Base-by-base conservation (phyloP, 2,888 invertebrate genomes). In the Drosophila neoperkinsi region DNA sequence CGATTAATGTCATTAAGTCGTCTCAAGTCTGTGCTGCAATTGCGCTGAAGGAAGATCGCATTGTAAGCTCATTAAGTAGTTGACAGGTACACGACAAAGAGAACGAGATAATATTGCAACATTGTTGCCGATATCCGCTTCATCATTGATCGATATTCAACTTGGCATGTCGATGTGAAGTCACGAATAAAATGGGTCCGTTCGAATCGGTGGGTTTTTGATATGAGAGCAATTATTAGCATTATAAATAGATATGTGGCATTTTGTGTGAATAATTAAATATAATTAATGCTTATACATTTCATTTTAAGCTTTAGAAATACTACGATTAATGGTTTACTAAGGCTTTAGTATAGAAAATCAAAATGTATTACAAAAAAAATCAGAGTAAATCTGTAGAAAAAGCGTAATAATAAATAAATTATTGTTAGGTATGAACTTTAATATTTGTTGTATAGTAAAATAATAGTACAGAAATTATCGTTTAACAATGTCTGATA, bases 1-100 rank as follows among this genome's bases (percentile, higher is more conserved):
- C 68, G 81, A 71, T 86, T 74, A 81, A 21, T 56, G 71, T 84
- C 74, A 80, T 84, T 82, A 84, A 84, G 81, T 78, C 57, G 65
- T 9, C 57, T 41, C 58, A 56, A 63, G 36, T 63, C 49, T 51
- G 25, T 16, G 52, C 10, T 34, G 21, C 33, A 53, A 53, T 53
- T 21, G 16, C 34, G 18, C 28, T 2, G n/a, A 34, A 69, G 67
- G 51, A 51, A 64, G 57, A 61, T 61, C 77, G 21, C 64, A 72
- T 68, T 81, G 68, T 79, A 86, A 84, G 87, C 84, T 82, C 63
- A 59, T 84, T 84, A 78, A 46, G 38, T 46, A 46, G 74, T 60
- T 77, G 84, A 71, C 79, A 77, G 57, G 46, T 51, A 78, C 79
- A 79, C 52, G 62, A 68, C 65, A 38, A 50, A 65, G 43, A 36